phyloP scores from a whole-genome alignment of 2,113 vertebrate genomes.

The Poicephalus meyeri region DNA sequence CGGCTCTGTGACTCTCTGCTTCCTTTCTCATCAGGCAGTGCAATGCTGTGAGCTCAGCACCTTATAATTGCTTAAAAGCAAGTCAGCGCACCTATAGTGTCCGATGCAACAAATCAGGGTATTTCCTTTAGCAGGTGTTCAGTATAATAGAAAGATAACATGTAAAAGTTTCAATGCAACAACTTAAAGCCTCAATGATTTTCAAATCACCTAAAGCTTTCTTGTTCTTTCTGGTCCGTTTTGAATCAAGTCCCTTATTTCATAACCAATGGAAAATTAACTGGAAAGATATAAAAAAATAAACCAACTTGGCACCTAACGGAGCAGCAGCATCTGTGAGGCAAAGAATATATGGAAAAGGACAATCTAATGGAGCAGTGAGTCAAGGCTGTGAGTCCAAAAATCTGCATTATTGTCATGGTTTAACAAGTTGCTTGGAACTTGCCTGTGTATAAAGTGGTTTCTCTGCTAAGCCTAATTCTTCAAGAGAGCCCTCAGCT shows the following conservation, averaged over 20 bases:
- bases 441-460: not conserved
- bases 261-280: not conserved
- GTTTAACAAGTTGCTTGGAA: not conserved
- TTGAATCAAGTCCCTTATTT: not conserved
- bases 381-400: not conserved
- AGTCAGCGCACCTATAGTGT: accelerated
- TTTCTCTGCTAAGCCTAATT: not conserved
- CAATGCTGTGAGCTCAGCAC: accelerated
- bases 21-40: not conserved
- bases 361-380: not conserved
- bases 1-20: not conserved
- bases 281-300: not conserved
- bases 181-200: not conserved
- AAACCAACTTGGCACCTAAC: not conserved
- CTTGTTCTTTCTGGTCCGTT: not conserved
- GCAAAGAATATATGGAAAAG: constrained; percentile 13
- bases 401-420: not conserved
- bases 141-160: not conserved
- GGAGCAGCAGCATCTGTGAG: not conserved
- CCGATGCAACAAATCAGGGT: too few species aligned
- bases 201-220: not conserved
- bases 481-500: not conserved
- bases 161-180: not conserved
- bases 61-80: not conserved
- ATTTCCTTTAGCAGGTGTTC: too few species aligned